A percentile compares a stretch with the other conserved stretches of the same genome.
These are phyloP conservation scores for Eugnorisma glareosa DNA, from an alignment of 2,888 invertebrate genomes.

Conservation along the genomic window DNA sequence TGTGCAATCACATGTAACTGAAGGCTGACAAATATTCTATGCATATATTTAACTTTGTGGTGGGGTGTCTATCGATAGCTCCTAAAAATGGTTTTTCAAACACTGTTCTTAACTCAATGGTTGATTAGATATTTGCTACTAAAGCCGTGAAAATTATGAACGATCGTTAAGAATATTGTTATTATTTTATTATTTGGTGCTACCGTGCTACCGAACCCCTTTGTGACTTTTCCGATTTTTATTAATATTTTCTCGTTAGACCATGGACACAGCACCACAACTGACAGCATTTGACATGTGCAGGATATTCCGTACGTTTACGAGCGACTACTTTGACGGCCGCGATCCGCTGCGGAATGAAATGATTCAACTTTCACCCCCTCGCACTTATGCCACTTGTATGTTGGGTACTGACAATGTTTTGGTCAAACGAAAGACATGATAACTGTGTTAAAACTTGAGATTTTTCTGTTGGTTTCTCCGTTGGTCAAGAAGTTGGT, in stretches of 20 bases:
- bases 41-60: too few relatives aligned
- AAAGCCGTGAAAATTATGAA: too few relatives aligned
- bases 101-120: too few relatives aligned
- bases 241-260: background rate
- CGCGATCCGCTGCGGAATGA: constrained; percentile 39
- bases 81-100: too few relatives aligned
- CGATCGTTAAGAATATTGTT: too few relatives aligned
- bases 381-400: background rate
- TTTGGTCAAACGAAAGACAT: constrained; percentile 2
- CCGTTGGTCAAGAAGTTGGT: background rate
- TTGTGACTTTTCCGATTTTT: too few relatives aligned
- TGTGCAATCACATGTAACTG: too few relatives aligned
- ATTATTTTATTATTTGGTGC: too few relatives aligned
- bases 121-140: too few relatives aligned
- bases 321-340: constrained; percentile 60
- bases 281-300: constrained; percentile 66
- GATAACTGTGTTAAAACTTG: background rate
- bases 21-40: too few relatives aligned
- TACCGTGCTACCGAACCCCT: too few relatives aligned
- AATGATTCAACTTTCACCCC: constrained; percentile 47
- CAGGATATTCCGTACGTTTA: constrained; percentile 58
- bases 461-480: background rate
- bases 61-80: too few relatives aligned
- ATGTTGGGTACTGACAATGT: constrained; percentile 12
- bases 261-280: constrained; percentile 23